A percentile compares a stretch with the other conserved stretches of the same genome.
phyloP scores from a whole-genome alignment of 2,797 vertebrate species.

The Sparus aurata region DNA sequence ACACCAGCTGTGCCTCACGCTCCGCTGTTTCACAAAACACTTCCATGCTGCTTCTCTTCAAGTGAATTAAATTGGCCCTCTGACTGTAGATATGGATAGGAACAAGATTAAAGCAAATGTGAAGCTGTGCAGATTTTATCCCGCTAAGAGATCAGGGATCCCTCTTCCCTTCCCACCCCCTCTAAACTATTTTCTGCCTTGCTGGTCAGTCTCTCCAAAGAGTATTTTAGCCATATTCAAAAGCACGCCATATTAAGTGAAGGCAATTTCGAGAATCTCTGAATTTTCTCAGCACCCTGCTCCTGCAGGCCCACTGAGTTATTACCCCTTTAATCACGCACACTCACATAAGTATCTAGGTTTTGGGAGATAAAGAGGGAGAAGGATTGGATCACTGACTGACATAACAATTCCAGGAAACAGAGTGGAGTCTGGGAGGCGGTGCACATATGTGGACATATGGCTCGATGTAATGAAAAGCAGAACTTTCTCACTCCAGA shows the following conservation, averaged over 20 bases:
- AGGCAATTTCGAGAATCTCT: slow-evolving; percentile 44
- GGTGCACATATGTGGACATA: slow-evolving; percentile 74
- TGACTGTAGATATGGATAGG: slow-evolving; percentile 28
- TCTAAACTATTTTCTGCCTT: slow-evolving; percentile 46
- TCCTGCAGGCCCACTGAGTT: slow-evolving; percentile 20
- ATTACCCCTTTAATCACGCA: slow-evolving; percentile 65
- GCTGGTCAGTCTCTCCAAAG: slow-evolving; percentile 43
- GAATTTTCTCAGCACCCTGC: slow-evolving; percentile 41
- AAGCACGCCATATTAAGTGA: slow-evolving; percentile 43
- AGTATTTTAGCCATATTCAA: slow-evolving; percentile 43
- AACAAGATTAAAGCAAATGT: slow-evolving; percentile 49
- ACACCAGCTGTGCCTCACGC: background rate
- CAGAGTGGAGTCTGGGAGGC: slow-evolving; percentile 72
- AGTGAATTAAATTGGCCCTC: slow-evolving; percentile 36
- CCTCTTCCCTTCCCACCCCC: background rate
- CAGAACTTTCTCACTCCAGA: slow-evolving; percentile 78
- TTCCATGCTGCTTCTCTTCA: slow-evolving; percentile 34
- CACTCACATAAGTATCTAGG: slow-evolving; percentile 44
- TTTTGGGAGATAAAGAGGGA: slow-evolving; percentile 41
- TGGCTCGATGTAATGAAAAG: slow-evolving; percentile 83
- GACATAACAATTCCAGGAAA: slow-evolving; percentile 81
- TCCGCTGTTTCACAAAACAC: slow-evolving; percentile 22
- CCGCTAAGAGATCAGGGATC: slow-evolving; percentile 12
- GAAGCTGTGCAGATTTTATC: slow-evolving; percentile 45
- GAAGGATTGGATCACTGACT: slow-evolving; percentile 67